These are phyloP conservation scores for Pteria penguin DNA, from an alignment of 2,888 invertebrate species.

Conservation along the genomic window DNA sequence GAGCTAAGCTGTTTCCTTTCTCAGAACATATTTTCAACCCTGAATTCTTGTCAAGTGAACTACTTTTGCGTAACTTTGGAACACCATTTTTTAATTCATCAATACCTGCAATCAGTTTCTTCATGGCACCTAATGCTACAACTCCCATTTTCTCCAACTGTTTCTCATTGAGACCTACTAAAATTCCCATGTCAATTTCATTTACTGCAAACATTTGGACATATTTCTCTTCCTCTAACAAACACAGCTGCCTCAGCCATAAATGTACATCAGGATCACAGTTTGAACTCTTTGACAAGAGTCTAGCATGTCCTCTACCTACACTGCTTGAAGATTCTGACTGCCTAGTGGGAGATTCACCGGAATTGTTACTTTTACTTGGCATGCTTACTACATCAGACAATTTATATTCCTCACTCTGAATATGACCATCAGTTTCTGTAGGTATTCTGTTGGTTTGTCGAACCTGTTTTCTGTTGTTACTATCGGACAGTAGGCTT, in stretches of 20 bases:
- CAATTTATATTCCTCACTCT: background rate
- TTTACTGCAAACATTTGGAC: slow-evolving; percentile 69
- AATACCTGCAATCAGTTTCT: slow-evolving; percentile 70
- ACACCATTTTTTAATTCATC: slow-evolving; percentile 56
- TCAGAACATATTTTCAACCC: too few relatives aligned
- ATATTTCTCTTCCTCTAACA: slow-evolving; percentile 66
- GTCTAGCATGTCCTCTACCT: background rate
- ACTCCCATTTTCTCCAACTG: slow-evolving; percentile 72
- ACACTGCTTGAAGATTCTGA: background rate
- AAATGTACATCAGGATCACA: slow-evolving; percentile 65
- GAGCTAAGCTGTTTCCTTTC: background rate
- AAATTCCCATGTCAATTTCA: slow-evolving; percentile 69
- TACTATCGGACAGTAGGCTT: background rate
- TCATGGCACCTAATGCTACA: slow-evolving; percentile 67
- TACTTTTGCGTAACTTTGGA: too few relatives aligned
- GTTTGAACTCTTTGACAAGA: slow-evolving; percentile 12
- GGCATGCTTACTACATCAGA: background rate
- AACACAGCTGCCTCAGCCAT: slow-evolving; percentile 66
- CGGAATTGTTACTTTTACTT: background rate
- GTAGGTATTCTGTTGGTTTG: slow-evolving; percentile 11
- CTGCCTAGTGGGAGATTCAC: background rate
- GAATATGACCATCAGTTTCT: background rate
- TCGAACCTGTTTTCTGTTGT: slow-evolving; percentile 24
- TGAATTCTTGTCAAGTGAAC: too few relatives aligned
- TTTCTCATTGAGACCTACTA: slow-evolving; percentile 63